Evolutionary conservation across 2,113 vertebrate genomes (phyloP), one percentile per base, ranked within the genome.

Genomic region (Pteropus alecto): DNA sequence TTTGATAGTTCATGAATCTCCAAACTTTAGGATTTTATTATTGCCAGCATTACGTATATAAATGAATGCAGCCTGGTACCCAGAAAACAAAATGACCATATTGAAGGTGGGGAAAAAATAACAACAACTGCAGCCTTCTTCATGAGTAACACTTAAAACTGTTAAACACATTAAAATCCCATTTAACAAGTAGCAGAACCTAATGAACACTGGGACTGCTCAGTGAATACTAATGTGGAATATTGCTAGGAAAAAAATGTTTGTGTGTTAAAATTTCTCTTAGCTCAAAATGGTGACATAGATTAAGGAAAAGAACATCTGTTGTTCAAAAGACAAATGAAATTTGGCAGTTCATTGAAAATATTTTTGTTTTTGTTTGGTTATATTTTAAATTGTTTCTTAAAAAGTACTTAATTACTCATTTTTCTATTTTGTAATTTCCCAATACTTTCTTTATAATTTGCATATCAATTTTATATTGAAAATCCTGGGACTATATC

Each of bases 121-220:
- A 43, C 26, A 86, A 48, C 10, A 96, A 87, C 90, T 61, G 30
- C 65, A 97, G 89, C 93, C 97, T 98, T 98, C 95, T 98, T 98
- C 97, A 97, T 96, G 94, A 98, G 21, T 97, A 98, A 98, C 97
- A 98, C 87, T 97, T 95, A 98, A 98, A 98, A 98, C 96, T 98
- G 97, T 98, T 98, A 98, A 98, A 97, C 83, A 84, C 98, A 98
- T 99, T 99, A 99, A 99, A 98, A 98, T 98, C 98, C 85, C 98
- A 98, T 99, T 99, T 98, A 98, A 98, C 95, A 98, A 98, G 98
- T 96, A 98, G 97, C 97, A 98, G 91, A 98, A 97, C 0, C 76
- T 99, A 98, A 98, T 99, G 98, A 98, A 98, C 98, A 98, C 94
- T 97, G 97, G 93, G 96, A 94, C 61, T 98, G 73, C 97, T 98